Conservation (phyloP, 1,140 invertebrate species). For the Antheraea pernyi region DNA sequence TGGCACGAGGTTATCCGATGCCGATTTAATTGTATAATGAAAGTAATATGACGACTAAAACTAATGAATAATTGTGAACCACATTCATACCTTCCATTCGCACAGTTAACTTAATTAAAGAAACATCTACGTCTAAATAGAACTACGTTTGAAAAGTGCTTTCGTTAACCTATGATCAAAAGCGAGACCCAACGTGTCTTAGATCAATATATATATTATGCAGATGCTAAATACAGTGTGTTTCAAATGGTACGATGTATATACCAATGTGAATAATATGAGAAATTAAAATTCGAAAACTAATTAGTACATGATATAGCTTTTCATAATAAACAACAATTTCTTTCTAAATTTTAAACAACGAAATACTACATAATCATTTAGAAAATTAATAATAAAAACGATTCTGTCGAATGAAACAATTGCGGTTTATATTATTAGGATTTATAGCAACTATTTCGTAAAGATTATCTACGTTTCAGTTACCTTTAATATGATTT, state of each 20-base stretch:
- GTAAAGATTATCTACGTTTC: constrained; percentile 71
- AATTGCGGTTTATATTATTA: constrained; percentile 55
- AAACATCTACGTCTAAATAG: constrained; percentile 63
- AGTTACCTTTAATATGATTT: constrained; percentile 70
- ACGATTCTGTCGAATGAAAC: constrained; percentile 49
- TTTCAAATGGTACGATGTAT: constrained; percentile 46
- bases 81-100: constrained; percentile 65
- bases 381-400: constrained; percentile 54
- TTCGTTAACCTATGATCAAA: constrained; percentile 54
- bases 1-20: constrained; percentile 49
- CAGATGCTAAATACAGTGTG: constrained; percentile 54
- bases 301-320: constrained; percentile 6
- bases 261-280: not conserved
- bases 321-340: constrained; percentile 67
- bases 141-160: constrained; percentile 60
- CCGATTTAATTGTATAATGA: constrained; percentile 47
- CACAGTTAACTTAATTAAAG: constrained; percentile 56
- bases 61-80: constrained; percentile 61
- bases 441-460: constrained; percentile 74
- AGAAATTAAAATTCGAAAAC: not conserved
- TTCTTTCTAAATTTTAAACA: constrained; percentile 65
- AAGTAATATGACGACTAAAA: constrained; percentile 51
- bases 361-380: constrained; percentile 60
- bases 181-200: constrained; percentile 51
- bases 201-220: constrained; percentile 51